Evolutionary conservation across 2,797 vertebrate species (phyloP).

Genomic region (Cheirogaleus major): DNA sequence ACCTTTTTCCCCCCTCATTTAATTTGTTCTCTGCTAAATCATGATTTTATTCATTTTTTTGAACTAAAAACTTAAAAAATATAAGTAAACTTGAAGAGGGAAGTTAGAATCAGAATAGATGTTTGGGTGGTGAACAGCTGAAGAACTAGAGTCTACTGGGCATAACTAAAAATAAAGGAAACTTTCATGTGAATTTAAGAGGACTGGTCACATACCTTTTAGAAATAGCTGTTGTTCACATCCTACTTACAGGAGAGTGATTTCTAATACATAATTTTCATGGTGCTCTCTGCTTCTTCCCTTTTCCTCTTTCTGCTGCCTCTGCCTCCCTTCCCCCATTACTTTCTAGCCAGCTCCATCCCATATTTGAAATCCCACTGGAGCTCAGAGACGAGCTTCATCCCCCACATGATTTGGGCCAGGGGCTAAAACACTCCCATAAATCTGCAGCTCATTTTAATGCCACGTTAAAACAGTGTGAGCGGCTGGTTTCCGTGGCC

Average conservation of each 20-base stretch:
- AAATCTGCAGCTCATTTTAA: slow-evolving; percentile 87
- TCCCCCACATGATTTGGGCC: slow-evolving; percentile 76
- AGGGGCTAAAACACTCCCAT: slow-evolving; percentile 80
- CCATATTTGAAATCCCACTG: slow-evolving; percentile 43
- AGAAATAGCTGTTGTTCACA: neutral
- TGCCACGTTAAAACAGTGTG: slow-evolving; percentile 84
- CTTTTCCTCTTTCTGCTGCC: neutral
- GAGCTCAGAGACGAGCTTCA: slow-evolving; percentile 71
- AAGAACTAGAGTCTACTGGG: neutral
- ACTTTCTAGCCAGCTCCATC: neutral
- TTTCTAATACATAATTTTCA: neutral
- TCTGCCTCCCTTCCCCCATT: neutral
- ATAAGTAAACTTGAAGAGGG: neutral
- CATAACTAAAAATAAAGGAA: neutral
- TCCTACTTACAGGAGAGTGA: neutral
- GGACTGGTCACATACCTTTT: neutral
- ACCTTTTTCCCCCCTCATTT: neutral
- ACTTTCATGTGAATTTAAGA: neutral
- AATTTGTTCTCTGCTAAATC: neutral
- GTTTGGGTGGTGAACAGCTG: neutral
- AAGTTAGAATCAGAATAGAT: slow-evolving; percentile 32
- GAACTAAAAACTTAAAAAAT: slow-evolving; percentile 19
- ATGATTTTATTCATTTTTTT: slow-evolving; percentile 39
- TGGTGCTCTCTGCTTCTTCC: neutral
- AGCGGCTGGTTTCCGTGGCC: slow-evolving; percentile 86